Evolutionary conservation across 2,888 invertebrate species (phyloP).

Genomic region (Tachina grossa): DNA sequence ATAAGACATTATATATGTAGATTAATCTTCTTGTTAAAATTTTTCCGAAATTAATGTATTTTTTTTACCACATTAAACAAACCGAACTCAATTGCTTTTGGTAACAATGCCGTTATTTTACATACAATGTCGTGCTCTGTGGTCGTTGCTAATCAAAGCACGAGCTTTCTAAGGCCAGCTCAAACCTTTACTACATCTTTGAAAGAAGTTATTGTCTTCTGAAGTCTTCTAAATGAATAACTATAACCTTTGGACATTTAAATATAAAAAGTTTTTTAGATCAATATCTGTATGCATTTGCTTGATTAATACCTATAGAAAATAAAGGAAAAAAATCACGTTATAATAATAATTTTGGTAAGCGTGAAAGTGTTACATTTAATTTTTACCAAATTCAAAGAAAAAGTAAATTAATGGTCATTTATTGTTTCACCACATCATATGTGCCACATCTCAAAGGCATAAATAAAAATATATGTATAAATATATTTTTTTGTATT

Average conservation of each 20-base stretch:
- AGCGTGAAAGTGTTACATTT: slow-evolving; percentile 56
- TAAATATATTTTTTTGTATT: too few relatives aligned
- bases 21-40: too few relatives aligned
- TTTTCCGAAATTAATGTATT: too few relatives aligned
- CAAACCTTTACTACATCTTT: not conserved
- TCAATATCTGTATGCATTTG: slow-evolving; percentile 17
- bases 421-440: slow-evolving; percentile 27
- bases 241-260: too few relatives aligned
- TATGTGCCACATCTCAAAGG: not conserved
- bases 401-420: slow-evolving; percentile 35
- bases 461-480: not conserved
- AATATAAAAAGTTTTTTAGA: not conserved
- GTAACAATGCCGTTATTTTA: too few relatives aligned
- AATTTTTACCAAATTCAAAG: slow-evolving; percentile 14
- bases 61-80: too few relatives aligned
- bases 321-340: not conserved
- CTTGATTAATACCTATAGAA: not conserved
- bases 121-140: too few relatives aligned
- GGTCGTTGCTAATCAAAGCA: too few relatives aligned
- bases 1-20: too few relatives aligned
- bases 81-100: too few relatives aligned
- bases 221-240: slow-evolving; percentile 1
- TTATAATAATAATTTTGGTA: slow-evolving; percentile 19
- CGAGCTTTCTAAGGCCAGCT: too few relatives aligned
- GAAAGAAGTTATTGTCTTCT: not conserved